Evolutionary conservation across 2,113 vertebrate genomes (phyloP).

Genomic region (Emydocephalus ijimae): DNA sequence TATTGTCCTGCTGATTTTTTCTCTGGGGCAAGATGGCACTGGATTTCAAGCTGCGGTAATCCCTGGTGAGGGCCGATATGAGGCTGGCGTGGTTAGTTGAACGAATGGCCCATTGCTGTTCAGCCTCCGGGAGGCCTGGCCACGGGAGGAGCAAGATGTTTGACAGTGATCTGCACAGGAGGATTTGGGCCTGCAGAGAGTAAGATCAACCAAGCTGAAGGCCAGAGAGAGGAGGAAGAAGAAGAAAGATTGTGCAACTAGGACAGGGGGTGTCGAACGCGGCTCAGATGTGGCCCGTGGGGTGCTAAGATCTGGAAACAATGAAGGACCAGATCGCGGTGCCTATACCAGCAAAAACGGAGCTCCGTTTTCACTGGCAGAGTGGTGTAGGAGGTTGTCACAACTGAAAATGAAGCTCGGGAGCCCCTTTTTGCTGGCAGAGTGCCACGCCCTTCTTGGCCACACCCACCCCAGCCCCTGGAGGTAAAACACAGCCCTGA

Average conservation of each 20-base stretch:
- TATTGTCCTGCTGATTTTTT: slow-evolving; percentile 78
- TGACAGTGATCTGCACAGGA: slow-evolving; percentile 91
- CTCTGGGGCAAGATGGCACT: slow-evolving; percentile 74
- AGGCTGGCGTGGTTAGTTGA: slow-evolving; percentile 89
- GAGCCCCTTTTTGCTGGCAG: too few relatives aligned
- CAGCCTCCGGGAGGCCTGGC: slow-evolving; percentile 88
- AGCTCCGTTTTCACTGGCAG: too few relatives aligned
- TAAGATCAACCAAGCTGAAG: fast-evolving
- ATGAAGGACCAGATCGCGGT: too few relatives aligned
- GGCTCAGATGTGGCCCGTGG: too few relatives aligned
- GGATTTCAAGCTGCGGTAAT: slow-evolving; percentile 84
- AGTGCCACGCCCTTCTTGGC: too few relatives aligned
- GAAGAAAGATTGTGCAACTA: neutral
- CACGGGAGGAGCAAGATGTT: slow-evolving; percentile 92
- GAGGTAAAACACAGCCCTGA: too few relatives aligned
- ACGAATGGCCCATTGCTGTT: slow-evolving; percentile 93
- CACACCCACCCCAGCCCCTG: too few relatives aligned
- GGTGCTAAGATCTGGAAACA: too few relatives aligned
- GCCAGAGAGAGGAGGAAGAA: fast-evolving
- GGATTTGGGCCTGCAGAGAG: slow-evolving; percentile 81
- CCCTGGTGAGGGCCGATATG: slow-evolving; percentile 82
- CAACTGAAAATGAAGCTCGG: too few relatives aligned
- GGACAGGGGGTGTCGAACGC: too few relatives aligned
- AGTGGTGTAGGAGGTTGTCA: too few relatives aligned
- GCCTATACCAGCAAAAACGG: too few relatives aligned